phyloP scores from a whole-genome alignment of 2,888 invertebrate species.

The Allophyes oxyacanthae region DNA sequence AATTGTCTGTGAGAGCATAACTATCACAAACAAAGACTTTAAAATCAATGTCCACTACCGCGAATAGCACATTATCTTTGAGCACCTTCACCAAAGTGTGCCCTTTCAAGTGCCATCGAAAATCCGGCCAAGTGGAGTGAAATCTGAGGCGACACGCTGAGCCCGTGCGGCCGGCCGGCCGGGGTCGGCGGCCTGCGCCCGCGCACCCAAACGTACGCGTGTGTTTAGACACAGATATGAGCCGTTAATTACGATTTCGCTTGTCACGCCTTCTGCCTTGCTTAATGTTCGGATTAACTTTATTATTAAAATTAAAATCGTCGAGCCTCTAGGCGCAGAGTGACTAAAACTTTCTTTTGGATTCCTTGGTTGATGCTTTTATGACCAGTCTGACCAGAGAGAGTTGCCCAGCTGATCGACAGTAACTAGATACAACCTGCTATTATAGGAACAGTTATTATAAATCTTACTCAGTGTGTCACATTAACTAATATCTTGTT shows the following conservation, averaged over 20 bases:
- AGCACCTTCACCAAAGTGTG: conserved; percentile 22
- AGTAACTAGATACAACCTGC: conserved; percentile 8
- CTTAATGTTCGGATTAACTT: conserved; percentile 82
- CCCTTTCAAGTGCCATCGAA: conserved; percentile 48
- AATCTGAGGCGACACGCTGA: conserved; percentile 44
- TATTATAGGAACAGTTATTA: conserved; percentile 17
- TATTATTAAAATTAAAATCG: conserved; percentile 72
- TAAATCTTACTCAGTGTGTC: conserved; percentile 17
- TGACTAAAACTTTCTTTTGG: conserved; percentile 52
- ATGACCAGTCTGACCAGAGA: conserved; percentile 15
- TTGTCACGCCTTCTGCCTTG: conserved; percentile 84
- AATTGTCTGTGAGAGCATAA: too few species aligned
- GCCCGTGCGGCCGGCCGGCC: conserved; percentile 32
- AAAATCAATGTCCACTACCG: conserved; percentile 6
- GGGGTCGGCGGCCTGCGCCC: conserved; percentile 68
- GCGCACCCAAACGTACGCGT: conserved; percentile 56
- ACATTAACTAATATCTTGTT: conserved; percentile 16
- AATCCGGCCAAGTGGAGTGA: conserved; percentile 53
- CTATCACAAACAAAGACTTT: too few species aligned
- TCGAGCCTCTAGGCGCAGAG: conserved; percentile 51
- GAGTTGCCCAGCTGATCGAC: conserved; percentile 20
- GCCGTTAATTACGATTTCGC: conserved; percentile 85
- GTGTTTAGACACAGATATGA: conserved; percentile 60
- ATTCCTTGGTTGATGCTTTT: conserved; percentile 39
- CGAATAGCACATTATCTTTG: conserved; percentile 30